phyloP scores from a whole-genome alignment of 1,140 invertebrate genomes.

The Trichonephila inaurata region DNA sequence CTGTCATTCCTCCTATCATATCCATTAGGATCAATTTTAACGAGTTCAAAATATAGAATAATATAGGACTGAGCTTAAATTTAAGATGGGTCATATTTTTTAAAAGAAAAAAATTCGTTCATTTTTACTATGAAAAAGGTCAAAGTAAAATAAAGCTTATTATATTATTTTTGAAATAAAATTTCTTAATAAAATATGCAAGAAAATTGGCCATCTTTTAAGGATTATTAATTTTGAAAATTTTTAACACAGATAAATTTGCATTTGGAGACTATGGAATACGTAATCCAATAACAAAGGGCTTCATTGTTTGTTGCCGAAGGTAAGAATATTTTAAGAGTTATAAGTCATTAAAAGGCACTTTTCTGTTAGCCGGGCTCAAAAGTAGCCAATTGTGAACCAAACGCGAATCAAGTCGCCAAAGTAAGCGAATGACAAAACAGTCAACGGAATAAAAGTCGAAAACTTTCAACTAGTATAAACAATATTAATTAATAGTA shows the following conservation, averaged over 20 bases:
- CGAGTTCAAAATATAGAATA: too few species aligned
- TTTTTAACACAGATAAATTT: conserved; percentile 81
- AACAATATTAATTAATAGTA: too few species aligned
- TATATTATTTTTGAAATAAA: neutral
- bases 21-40: too few species aligned
- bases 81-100: neutral
- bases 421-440: too few species aligned
- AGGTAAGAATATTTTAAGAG: conserved; percentile 47
- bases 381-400: too few species aligned
- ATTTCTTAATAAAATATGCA: neutral
- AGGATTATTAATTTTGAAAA: neutral
- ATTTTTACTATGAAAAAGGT: neutral
- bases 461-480: too few species aligned
- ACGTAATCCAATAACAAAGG: conserved; percentile 83
- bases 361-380: too few species aligned
- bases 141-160: neutral
- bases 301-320: conserved; percentile 84
- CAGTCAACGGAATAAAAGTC: too few species aligned
- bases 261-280: conserved; percentile 84
- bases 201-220: neutral
- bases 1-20: too few species aligned
- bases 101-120: neutral
- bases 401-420: too few species aligned
- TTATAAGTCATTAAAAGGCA: neutral
- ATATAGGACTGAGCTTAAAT: too few species aligned